Evolutionary conservation across 2,113 vertebrate genomes (phyloP).

Genomic region (Symphodus melops): DNA sequence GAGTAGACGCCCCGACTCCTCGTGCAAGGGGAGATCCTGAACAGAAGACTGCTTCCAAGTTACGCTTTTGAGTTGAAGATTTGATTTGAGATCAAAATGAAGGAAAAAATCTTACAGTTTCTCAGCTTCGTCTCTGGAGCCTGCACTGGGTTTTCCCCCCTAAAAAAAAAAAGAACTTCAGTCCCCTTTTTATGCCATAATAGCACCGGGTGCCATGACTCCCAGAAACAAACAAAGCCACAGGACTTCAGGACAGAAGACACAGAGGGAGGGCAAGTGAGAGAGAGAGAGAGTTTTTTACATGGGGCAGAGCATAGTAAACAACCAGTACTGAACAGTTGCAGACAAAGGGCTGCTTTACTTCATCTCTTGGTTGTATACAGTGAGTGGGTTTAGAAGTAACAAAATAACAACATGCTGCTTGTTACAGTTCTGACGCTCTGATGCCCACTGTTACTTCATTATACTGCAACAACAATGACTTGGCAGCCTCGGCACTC

Average conservation of each 20-base stretch:
- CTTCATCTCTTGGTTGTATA: slow-evolving; percentile 39
- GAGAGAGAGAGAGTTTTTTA: slow-evolving; percentile 7
- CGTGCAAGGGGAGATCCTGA: neutral
- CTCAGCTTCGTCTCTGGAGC: neutral
- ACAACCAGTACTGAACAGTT: slow-evolving; percentile 48
- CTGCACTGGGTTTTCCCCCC: neutral
- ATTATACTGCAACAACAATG: slow-evolving; percentile 53
- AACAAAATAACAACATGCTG: slow-evolving; percentile 55
- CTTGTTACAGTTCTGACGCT: slow-evolving; percentile 44
- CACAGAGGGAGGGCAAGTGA: neutral
- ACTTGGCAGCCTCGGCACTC: slow-evolving; percentile 30
- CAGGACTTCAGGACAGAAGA: neutral
- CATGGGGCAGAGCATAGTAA: slow-evolving; percentile 38
- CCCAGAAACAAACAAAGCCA: slow-evolving; percentile 31
- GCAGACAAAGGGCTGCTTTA: slow-evolving; percentile 69
- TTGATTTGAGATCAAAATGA: neutral
- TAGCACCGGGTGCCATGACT: slow-evolving; percentile 28
- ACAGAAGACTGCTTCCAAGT: neutral
- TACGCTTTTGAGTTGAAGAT: neutral
- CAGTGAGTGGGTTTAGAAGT: slow-evolving; percentile 37
- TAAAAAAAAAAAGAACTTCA: neutral
- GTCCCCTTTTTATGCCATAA: neutral
- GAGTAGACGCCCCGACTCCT: neutral
- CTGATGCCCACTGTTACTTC: slow-evolving; percentile 49
- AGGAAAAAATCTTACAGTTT: neutral